A percentile compares a stretch with the other conserved stretches of the same genome.
These are phyloP conservation scores for Thalpophila matura DNA, from an alignment of 2,888 invertebrate genomes.

Conservation along the genomic window DNA sequence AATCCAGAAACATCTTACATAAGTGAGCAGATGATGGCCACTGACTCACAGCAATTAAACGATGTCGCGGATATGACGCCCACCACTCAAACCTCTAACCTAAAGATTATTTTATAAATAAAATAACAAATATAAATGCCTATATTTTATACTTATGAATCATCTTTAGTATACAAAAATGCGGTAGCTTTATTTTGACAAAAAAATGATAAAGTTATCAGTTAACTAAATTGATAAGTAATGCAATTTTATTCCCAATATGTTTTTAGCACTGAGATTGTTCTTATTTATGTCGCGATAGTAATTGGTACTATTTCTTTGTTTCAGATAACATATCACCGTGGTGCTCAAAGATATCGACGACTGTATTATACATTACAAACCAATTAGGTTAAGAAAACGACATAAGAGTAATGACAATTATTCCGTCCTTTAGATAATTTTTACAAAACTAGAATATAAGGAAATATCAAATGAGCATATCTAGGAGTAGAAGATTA, in stretches of 20 bases:
- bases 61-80: slow-evolving; percentile 69
- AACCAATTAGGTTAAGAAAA: slow-evolving; percentile 72
- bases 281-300: slow-evolving; percentile 33
- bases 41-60: slow-evolving; percentile 69
- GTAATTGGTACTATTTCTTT: slow-evolving; percentile 65
- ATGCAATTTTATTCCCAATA: slow-evolving; percentile 21
- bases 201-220: slow-evolving; percentile 10
- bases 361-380: slow-evolving; percentile 70
- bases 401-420: slow-evolving; percentile 75
- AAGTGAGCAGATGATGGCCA: slow-evolving; percentile 50
- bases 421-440: slow-evolving; percentile 75
- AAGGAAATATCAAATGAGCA: slow-evolving; percentile 78
- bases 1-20: slow-evolving; percentile 43
- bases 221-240: slow-evolving; percentile 2
- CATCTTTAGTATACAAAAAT: background rate
- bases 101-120: slow-evolving; percentile 22
- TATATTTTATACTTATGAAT: slow-evolving; percentile 19
- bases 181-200: background rate
- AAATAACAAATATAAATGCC: slow-evolving; percentile 15
- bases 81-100: slow-evolving; percentile 40
- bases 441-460: slow-evolving; percentile 75
- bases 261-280: slow-evolving; percentile 6
- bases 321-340: slow-evolving; percentile 81
- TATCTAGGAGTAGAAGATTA: slow-evolving; percentile 70
- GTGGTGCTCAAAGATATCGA: slow-evolving; percentile 74